Evolutionary conservation across 2,797 vertebrate species (phyloP).

Genomic region (Todus mexicanus): DNA sequence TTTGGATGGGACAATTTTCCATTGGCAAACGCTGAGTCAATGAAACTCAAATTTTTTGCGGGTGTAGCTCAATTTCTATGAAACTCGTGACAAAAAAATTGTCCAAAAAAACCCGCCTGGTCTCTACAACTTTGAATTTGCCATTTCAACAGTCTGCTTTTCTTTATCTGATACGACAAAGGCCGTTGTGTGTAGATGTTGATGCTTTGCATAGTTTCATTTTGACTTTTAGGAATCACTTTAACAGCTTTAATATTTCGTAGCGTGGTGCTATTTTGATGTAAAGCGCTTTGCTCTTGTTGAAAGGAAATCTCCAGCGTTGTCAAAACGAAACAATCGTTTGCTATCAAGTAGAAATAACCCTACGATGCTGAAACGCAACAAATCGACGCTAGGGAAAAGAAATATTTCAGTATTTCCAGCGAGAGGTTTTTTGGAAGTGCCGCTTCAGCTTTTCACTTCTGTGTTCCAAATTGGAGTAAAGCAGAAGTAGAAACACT

Average conservation of each 20-base stretch:
- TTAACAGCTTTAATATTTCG: not conserved
- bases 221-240: not conserved
- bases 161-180: not conserved
- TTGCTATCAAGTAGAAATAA: not conserved
- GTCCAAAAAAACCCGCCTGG: not conserved
- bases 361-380: rapidly evolving
- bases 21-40: not conserved
- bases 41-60: not conserved
- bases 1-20: not conserved
- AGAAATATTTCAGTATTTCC: not conserved
- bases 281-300: not conserved
- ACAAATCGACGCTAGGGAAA: not conserved
- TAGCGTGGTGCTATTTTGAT: not conserved
- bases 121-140: not conserved
- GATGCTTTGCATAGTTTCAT: too few relatives aligned
- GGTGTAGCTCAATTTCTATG: not conserved
- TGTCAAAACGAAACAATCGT: not conserved
- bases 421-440: not conserved
- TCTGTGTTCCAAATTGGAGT: not conserved
- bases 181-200: too few relatives aligned
- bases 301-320: not conserved
- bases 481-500: not conserved
- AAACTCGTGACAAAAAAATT: not conserved
- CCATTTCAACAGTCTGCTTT: not conserved
- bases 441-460: not conserved